phyloP scores from a whole-genome alignment of 2,113 vertebrate species.

The Mastomys coucha region DNA sequence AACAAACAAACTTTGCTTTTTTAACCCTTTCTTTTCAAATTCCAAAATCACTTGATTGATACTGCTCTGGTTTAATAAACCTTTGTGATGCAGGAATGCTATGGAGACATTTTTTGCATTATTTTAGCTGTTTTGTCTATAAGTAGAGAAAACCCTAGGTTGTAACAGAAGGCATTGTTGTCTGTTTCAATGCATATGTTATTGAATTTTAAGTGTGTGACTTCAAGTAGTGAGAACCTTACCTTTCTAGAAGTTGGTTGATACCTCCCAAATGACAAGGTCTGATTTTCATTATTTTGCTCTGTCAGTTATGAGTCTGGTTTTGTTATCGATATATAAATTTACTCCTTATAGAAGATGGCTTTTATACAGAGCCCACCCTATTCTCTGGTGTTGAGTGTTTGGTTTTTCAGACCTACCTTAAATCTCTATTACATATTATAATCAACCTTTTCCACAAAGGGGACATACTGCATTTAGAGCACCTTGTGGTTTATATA shows the following conservation, averaged over 20 bases:
- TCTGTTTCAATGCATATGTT: conserved; percentile 66
- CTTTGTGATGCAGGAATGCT: conserved; percentile 88
- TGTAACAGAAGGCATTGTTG: conserved; percentile 81
- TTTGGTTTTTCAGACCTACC: conserved; percentile 13
- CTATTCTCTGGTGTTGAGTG: not conserved
- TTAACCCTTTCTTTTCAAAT: conserved; percentile 86
- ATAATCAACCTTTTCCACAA: conserved; percentile 65
- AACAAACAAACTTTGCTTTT: conserved; percentile 75
- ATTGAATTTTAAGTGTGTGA: conserved; percentile 75
- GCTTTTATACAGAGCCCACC: not conserved
- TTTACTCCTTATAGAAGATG: conserved; percentile 22
- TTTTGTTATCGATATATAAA: conserved; percentile 22
- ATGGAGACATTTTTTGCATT: conserved; percentile 86
- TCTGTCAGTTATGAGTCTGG: conserved; percentile 17
- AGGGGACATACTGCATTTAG: conserved; percentile 43
- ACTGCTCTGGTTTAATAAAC: conserved; percentile 88
- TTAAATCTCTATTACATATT: conserved; percentile 63
- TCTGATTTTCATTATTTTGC: conserved; percentile 76
- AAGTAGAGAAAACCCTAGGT: conserved; percentile 83
- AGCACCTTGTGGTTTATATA: conserved; percentile 60
- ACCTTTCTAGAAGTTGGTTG: conserved; percentile 70
- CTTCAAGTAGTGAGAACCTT: conserved; percentile 54
- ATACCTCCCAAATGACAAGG: conserved; percentile 32
- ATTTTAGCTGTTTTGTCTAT: conserved; percentile 87
- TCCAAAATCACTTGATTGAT: conserved; percentile 88